Evolutionary conservation across 1,140 invertebrate genomes (phyloP).

Genomic region (Eumaeus atala): DNA sequence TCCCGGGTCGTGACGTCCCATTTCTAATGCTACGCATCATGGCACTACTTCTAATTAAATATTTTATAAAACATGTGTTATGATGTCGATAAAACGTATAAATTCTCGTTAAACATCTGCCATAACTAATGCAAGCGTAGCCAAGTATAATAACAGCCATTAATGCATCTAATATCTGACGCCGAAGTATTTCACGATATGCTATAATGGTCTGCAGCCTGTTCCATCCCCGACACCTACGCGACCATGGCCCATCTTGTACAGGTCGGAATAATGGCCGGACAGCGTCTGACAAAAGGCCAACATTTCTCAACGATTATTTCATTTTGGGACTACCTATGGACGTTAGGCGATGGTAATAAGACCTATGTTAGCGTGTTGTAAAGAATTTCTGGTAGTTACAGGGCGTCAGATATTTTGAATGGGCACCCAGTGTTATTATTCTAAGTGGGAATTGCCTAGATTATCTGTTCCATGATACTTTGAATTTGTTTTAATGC

Average conservation of each 20-base stretch:
- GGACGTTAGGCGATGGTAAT: conserved; percentile 19
- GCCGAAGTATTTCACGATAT: too few relatives aligned
- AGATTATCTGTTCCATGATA: conserved; percentile 33
- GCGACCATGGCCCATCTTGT: not conserved
- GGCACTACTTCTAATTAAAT: too few relatives aligned
- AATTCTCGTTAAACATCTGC: too few relatives aligned
- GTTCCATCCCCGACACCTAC: too few relatives aligned
- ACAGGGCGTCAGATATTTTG: conserved; percentile 25
- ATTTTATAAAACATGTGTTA: too few relatives aligned
- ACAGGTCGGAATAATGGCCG: conserved; percentile 31
- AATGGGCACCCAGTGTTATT: conserved; percentile 27
- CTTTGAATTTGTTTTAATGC: conserved; percentile 22
- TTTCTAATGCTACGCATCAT: too few relatives aligned
- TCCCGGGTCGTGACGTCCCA: too few relatives aligned
- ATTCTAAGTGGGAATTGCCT: conserved; percentile 36
- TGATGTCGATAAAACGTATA: too few relatives aligned
- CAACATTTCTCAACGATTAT: conserved; percentile 26
- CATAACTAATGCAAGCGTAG: too few relatives aligned
- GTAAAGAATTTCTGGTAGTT: conserved; percentile 5
- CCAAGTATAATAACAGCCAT: too few relatives aligned
- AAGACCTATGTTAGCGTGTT: conserved; percentile 20
- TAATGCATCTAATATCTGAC: too few relatives aligned
- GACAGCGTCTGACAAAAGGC: conserved; percentile 32
- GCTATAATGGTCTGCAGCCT: too few relatives aligned
- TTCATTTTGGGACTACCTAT: not conserved